phyloP scores from a whole-genome alignment of 2,888 invertebrate genomes.

The Drosophila macrospina region DNA sequence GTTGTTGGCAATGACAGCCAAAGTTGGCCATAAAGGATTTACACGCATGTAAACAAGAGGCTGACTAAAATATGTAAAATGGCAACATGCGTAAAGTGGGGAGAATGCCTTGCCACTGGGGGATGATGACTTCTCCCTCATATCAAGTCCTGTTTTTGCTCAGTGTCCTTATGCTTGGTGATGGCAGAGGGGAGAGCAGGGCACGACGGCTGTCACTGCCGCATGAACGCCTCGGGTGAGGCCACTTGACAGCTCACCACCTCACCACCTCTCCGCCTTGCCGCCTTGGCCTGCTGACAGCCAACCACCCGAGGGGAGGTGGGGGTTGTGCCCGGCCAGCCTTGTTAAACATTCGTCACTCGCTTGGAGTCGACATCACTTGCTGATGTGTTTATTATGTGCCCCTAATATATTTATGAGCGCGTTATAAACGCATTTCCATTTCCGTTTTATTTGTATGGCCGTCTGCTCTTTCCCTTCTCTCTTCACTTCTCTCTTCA shows the following conservation, averaged over 20 bases:
- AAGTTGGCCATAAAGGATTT: constrained; percentile 77
- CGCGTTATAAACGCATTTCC: constrained; percentile 79
- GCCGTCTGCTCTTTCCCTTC: constrained; percentile 24
- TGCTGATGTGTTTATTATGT: constrained; percentile 79
- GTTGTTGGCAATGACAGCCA: constrained; percentile 41
- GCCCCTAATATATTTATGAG: constrained; percentile 79
- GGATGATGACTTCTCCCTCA: constrained; percentile 2
- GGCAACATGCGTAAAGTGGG: constrained; percentile 37
- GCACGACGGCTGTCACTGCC: constrained; percentile 55
- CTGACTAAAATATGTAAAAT: constrained; percentile 73
- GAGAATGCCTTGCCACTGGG: constrained; percentile 15
- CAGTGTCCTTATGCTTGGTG: constrained; percentile 28
- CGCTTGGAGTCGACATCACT: constrained; percentile 58
- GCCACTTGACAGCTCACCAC: constrained; percentile 69
- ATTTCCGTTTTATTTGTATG: constrained; percentile 71
- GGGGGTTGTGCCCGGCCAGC: constrained; percentile 27
- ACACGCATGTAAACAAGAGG: constrained; percentile 73
- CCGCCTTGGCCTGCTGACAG: constrained; percentile 46
- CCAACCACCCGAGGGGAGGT: constrained; percentile 12
- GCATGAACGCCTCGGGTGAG: constrained; percentile 64
- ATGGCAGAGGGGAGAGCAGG: constrained; percentile 2
- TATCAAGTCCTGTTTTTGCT: constrained; percentile 59
- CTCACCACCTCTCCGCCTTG: too few relatives aligned
- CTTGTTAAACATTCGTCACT: constrained; percentile 70
- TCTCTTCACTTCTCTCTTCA: constrained; percentile 2